Evolutionary conservation across 2,888 invertebrate species (phyloP).

Genomic region (Zele albiditarsus): DNA sequence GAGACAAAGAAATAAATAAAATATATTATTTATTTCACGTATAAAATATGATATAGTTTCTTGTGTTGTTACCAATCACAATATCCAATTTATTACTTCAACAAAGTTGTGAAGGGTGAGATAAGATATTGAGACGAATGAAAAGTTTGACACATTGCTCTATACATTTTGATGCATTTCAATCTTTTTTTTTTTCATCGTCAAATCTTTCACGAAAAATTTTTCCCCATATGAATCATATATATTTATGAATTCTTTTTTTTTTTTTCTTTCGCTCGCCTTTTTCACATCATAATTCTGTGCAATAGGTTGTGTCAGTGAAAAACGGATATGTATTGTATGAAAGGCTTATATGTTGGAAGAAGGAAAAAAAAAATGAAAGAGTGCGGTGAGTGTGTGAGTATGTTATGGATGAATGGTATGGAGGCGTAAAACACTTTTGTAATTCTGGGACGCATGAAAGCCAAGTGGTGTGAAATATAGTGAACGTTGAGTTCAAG

Average conservation of each 20-base stretch:
- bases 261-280: not conserved
- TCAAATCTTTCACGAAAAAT: not conserved
- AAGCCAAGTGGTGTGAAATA: conserved; percentile 13
- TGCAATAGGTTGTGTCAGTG: not conserved
- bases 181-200: not conserved
- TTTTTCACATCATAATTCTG: not conserved
- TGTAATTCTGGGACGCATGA: conserved; percentile 39
- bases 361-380: conserved; percentile 3
- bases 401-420: conserved; percentile 14
- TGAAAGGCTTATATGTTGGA: not conserved
- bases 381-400: conserved; percentile 20
- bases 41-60: not conserved
- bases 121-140: not conserved
- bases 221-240: not conserved
- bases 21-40: not conserved
- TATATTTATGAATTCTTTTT: not conserved
- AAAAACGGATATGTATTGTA: not conserved
- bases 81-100: not conserved
- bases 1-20: not conserved
- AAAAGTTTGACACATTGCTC: not conserved
- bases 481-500: not conserved
- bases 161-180: not conserved
- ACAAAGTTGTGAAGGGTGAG: not conserved
- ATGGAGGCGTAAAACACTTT: conserved; percentile 46
- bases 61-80: not conserved